These are phyloP conservation scores for Cryptocheilus praepositus DNA, from an alignment of 2,888 invertebrate genomes.

Conservation along the genomic window DNA sequence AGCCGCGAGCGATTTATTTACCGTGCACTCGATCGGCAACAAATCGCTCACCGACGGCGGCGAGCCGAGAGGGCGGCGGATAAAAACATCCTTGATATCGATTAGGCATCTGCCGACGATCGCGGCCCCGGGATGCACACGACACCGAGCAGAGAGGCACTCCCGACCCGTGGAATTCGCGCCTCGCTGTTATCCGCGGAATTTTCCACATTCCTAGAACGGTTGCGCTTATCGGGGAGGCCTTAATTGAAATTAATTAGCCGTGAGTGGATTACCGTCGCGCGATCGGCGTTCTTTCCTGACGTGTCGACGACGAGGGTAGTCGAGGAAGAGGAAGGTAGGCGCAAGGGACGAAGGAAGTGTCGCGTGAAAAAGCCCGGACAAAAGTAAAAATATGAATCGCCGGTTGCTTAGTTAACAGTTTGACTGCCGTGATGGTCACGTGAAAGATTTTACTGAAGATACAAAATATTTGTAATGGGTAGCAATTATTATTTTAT, in stretches of 20 bases:
- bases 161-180: neutral
- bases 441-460: no score
- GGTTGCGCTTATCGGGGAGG: constrained; percentile 15
- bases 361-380: neutral
- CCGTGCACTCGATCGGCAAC: no score
- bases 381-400: neutral
- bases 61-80: constrained; percentile 2
- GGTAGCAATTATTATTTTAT: no score
- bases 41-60: no score
- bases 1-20: no score
- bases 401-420: no score
- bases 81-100: constrained; percentile 23
- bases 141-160: constrained; percentile 2
- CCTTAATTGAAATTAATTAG: constrained; percentile 32
- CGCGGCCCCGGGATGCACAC: neutral
- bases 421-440: no score
- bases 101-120: neutral
- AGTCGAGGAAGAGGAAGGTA: neutral
- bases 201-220: constrained; percentile 26
- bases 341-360: neutral
- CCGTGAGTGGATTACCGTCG: constrained; percentile 10
- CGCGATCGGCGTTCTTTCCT: constrained; percentile 5
- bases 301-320: neutral
- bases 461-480: no score
- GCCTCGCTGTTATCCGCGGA: constrained; percentile 20